Evolutionary conservation across 1,140 invertebrate species (phyloP), one percentile per base, ranked within the genome.

Genomic region (Asobara japonica): DNA sequence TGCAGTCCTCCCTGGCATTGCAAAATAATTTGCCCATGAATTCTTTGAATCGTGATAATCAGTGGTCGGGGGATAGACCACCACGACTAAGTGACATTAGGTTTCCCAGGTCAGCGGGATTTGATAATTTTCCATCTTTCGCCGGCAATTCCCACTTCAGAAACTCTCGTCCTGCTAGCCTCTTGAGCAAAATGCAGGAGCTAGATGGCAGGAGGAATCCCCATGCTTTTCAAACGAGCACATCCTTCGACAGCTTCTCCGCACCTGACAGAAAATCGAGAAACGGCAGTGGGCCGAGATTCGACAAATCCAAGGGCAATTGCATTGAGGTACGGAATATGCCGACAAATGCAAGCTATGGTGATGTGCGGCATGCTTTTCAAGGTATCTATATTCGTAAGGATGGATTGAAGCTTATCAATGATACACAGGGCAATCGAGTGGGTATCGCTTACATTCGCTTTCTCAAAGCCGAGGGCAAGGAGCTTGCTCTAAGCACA

Each of bases 321-420:
- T 94, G 93, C 77, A 89, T 96, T 8, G 91, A 93, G 75, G 87
- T 96, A 0, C 89, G 89, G 41, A 92, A 93, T 67, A 90, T 94
- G 80, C 90, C 91, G 0, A 83, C 89, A 16, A 91, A 89, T 70
- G 89, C 92, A 0, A 90, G 89, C n/a, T 95, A 95, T 78, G 90
- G 90, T 20, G 95, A 97, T 78, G 86, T 98, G 0, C 88, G 94
- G 10, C 90, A 93, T 65, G 94, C 96, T 72, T 97, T 98, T 81
- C 89, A 90, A 4, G 91, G 92, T 7, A 90, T 93, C 64, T 91
- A 91, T 77, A 95, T 97, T 38, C 91, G 93, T 8, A 93, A 93
- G 72, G 93, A 94, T 78, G 94, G 95, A 3, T 90, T 98, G 30
- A 97, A 97, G 84, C 89, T 97, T 75, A 91, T 95, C 7, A 94